Conservation (phyloP, 2,797 vertebrate genomes). For the Lagodon rhomboides region DNA sequence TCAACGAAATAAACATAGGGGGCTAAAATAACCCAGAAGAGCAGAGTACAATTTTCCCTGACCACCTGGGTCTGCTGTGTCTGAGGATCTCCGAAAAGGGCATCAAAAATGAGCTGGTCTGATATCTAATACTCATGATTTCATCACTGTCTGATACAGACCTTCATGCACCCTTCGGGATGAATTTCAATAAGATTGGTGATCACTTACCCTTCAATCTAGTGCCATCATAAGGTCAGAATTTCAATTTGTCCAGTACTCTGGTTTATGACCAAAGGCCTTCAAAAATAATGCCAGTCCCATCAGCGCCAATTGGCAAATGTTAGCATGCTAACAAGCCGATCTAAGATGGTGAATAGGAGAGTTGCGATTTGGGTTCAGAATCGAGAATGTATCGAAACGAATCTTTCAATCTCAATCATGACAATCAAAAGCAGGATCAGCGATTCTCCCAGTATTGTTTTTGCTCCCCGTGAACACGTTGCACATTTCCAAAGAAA, state of each 20-base stretch:
- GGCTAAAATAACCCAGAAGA: not conserved
- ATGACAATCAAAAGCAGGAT: too few species aligned
- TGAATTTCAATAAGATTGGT: not conserved
- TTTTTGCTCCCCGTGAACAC: too few species aligned
- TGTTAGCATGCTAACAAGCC: too few species aligned
- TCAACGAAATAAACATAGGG: not conserved
- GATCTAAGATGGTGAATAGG: too few species aligned
- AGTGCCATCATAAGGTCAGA: not conserved
- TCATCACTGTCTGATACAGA: not conserved
- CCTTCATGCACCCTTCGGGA: not conserved
- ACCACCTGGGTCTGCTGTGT: conserved; percentile 4
- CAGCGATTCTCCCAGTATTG: too few species aligned
- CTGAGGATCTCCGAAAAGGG: not conserved
- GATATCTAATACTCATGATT: not conserved
- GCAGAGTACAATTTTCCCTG: not conserved
- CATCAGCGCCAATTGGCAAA: not conserved
- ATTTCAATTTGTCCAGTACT: not conserved
- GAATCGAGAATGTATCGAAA: too few species aligned
- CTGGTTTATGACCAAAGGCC: not conserved
- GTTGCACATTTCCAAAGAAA: too few species aligned
- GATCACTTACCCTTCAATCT: too few species aligned
- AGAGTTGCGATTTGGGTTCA: too few species aligned
- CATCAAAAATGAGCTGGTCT: not conserved
- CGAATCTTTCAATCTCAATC: too few species aligned
- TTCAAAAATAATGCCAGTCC: not conserved